Base-by-base conservation (phyloP, 1,140 invertebrate genomes). In the Asobara japonica region DNA sequence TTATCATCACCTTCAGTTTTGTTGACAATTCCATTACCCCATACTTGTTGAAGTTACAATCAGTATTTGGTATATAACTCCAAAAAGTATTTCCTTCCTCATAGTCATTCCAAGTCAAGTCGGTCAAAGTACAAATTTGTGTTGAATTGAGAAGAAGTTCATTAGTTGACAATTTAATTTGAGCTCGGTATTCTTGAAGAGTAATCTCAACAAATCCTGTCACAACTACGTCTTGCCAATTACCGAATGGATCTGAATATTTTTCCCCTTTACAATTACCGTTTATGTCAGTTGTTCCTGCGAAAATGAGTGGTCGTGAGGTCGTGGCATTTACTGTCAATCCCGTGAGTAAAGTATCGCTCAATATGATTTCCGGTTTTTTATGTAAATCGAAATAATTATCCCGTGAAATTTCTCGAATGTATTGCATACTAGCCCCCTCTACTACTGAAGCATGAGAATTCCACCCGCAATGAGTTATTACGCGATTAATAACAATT, bases 391-490 rank as follows among this genome's bases (percentile, higher is more conserved):
- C 10, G 4, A 48, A 13, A 64, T 66, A 73, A 3, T 13, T 30
- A 8, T 73, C 72, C 30, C 38, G 27, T 2, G 65, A 64, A 30
- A 73, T 13, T 33, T 73, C 65, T 5, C 25, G 22, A 36, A 73
- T 30, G 36, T 68, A 73, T 31, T 69, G 51, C 36, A 65, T 33
- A 33, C 69, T 36, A 31, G 65, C 72, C 8, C 65, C 48, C 18
- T 64, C 41, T 3, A 71, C 69, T 1, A 51, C 22, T 16, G 64
- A 67, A 22, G 65, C 30, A 27, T 75, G 69, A 11, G 71, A 71
- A 51, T n/a, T 8, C 69, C 71, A 72, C 22, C 71, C 71, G 22
- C 75, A 76, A 30, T 65, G 30, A 45, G 62, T 69, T 6, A 74
- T 60, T 3, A 45, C 65, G 8, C 75, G 56, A 33, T 66, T 18